These are phyloP conservation scores for Machimus rusticus DNA, from an alignment of 2,888 invertebrate species.

Conservation along the genomic window DNA sequence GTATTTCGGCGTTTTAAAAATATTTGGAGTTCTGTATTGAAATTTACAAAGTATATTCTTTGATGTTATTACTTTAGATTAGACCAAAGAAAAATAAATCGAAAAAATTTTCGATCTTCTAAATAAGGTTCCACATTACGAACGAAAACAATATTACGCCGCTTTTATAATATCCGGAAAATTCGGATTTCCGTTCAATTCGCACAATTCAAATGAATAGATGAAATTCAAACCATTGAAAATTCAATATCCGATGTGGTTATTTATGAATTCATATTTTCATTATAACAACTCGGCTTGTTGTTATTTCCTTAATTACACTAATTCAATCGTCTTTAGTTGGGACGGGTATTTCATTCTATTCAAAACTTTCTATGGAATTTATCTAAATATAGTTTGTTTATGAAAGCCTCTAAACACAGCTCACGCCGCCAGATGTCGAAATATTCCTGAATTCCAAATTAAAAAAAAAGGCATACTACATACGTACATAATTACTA, in stretches of 20 bases:
- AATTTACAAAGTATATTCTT: no score
- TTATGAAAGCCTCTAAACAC: neutral
- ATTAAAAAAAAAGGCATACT: neutral
- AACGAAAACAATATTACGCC: neutral
- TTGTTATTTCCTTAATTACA: neutral
- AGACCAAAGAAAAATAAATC: no score
- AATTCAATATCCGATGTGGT: neutral
- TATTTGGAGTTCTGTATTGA: no score
- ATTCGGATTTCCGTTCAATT: neutral
- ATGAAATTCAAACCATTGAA: neutral
- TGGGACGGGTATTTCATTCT: neutral
- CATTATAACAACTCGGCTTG: neutral
- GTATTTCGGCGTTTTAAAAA: no score
- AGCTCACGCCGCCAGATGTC: neutral
- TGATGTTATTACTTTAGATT: no score
- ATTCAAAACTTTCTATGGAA: neutral
- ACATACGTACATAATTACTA: neutral
- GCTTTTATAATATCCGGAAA: neutral
- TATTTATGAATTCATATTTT: neutral
- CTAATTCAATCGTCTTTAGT: neutral
- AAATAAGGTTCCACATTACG: neutral
- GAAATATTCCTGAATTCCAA: no score
- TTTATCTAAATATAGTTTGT: neutral
- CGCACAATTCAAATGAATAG: no score
- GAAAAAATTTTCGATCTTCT: no score